Conservation (phyloP, 2,113 vertebrate species). For the Equus przewalskii region DNA sequence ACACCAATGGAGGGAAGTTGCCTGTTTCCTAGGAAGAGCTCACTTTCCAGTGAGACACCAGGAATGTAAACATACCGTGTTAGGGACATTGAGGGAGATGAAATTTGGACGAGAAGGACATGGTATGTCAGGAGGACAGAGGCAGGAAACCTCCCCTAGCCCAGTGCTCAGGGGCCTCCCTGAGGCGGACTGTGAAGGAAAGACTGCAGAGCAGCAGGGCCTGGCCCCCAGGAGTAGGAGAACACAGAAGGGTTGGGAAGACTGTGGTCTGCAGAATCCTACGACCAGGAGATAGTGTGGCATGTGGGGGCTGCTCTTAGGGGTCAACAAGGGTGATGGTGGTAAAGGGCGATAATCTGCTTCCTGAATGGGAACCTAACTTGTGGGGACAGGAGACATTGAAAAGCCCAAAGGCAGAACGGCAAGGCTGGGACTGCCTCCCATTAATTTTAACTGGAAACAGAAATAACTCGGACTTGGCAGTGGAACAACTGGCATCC, state of each 20-base stretch:
- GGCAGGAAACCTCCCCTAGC: neutral
- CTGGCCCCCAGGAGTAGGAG: neutral
- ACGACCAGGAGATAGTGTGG: neutral
- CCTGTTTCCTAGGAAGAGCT: neutral
- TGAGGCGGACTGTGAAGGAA: neutral
- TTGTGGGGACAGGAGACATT: neutral
- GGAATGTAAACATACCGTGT: neutral
- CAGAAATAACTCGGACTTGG: neutral
- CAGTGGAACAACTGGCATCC: neutral
- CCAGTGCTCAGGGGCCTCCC: neutral
- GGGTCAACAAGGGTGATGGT: neutral
- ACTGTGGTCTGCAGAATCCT: neutral
- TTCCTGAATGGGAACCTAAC: neutral
- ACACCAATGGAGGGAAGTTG: neutral
- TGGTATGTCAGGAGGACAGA: neutral
- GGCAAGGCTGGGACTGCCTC: neutral
- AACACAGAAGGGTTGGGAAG: too few relatives aligned
- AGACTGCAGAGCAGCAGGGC: neutral
- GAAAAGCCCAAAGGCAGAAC: neutral
- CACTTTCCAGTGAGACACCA: neutral
- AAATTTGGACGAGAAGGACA: neutral
- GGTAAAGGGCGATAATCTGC: neutral
- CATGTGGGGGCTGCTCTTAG: neutral
- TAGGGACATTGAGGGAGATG: neutral
- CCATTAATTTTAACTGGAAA: neutral